Percentiles rank a stretch among this genome's conserved stretches.
Evolutionary conservation across 2,113 vertebrate species (phyloP).

Genomic region (Pachycephala philippinensis): DNA sequence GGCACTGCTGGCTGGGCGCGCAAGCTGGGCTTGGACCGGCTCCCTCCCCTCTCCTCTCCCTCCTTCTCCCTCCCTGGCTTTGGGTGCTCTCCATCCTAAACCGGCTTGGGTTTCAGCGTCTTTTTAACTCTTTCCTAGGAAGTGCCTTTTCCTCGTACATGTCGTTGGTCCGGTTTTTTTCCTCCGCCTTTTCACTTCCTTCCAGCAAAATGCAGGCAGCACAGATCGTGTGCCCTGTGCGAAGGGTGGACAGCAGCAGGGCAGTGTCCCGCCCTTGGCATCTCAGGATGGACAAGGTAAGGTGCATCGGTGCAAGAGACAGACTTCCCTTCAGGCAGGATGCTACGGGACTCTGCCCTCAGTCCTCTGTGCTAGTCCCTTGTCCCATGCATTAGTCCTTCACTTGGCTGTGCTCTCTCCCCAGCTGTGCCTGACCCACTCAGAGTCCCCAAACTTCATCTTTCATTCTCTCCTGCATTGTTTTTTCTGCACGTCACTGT

Average conservation of each 20-base stretch:
- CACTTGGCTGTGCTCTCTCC: neutral
- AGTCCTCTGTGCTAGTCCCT: neutral
- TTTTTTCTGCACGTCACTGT: neutral
- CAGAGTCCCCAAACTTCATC: neutral
- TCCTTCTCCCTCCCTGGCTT: conserved; percentile 12
- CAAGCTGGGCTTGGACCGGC: neutral
- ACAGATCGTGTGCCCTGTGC: neutral
- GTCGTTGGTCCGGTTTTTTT: neutral
- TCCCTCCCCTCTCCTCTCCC: conserved; percentile 21
- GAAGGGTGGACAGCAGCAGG: neutral
- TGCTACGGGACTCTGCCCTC: neutral
- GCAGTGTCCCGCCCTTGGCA: neutral
- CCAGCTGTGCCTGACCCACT: neutral
- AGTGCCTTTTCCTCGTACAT: neutral
- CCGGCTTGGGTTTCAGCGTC: neutral
- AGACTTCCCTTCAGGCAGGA: neutral
- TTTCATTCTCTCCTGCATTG: neutral
- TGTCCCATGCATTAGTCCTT: neutral
- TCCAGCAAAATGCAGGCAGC: neutral
- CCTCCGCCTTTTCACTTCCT: neutral
- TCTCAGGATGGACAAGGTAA: neutral
- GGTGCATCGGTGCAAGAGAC: neutral
- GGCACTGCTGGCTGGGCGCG: neutral
- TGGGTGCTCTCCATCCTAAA: conserved; percentile 8
- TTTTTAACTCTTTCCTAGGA: conserved; percentile 61